Evolutionary conservation across 2,113 vertebrate genomes (phyloP), one percentile per base, ranked within the genome.

Genomic region (Hippocampus comes): DNA sequence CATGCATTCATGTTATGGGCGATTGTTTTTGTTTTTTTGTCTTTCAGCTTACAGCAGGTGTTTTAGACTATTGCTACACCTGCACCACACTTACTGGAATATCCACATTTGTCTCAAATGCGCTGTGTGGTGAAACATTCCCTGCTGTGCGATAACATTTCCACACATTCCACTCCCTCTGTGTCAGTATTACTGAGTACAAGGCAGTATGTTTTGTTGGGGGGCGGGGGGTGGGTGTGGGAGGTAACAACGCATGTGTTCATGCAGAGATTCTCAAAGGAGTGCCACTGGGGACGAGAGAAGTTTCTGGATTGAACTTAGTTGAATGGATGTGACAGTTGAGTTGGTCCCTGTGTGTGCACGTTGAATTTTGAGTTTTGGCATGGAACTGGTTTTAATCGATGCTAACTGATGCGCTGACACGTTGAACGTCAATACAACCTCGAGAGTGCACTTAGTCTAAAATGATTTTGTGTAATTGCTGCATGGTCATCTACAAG

Each of bases 141-240:
- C 74, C 15, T 49, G 34, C 68, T 70, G 74, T 80, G 70, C 59
- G 61, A 78, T 80, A 86, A 76, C 63, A 82, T 74, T 64, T 46
- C 56, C 53, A 72, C 67, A 73, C 68, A 60, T 74, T 79, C 73
- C 76, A 64, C 68, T 75, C 67, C 61, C 74, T 65, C 51, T 38
- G 68, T 55, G 60, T 61, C 34, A 6, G 30, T 63, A 10, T 38
- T 21, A 20, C 6, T 30, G 15, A 3, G 15, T 61, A 61, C 9
- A 61, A 61, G 27, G 59, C 15, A 30, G 27, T 34, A 61, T 6
- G 7, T 27, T 17, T 17, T 61, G 59, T 34, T 25, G 25, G 9
- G 14, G 14, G 2, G 27, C 0, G 27, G 34, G 34, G 5, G 5
- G 5, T 1, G 5, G 34, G 34, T 6, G 5, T 38, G 6, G 34